phyloP scores from a whole-genome alignment of 2,888 invertebrate genomes.

The Melanotus villosus region DNA sequence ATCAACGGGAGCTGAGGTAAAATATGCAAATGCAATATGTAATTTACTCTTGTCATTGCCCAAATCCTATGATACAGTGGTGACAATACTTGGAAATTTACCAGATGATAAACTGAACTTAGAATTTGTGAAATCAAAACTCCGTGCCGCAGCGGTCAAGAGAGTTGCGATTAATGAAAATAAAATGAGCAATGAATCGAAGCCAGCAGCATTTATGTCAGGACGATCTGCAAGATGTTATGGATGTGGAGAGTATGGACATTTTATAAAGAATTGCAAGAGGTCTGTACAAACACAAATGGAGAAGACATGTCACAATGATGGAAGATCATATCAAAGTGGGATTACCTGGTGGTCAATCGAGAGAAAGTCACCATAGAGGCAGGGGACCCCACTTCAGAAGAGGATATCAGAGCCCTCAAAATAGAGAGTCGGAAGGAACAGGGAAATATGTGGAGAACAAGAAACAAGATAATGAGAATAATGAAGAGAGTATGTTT shows the following conservation, averaged over 20 bases:
- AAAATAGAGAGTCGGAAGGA: not conserved
- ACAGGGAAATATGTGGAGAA: not conserved
- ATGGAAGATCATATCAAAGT: not conserved
- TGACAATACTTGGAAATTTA: not conserved
- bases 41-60: constrained; percentile 37
- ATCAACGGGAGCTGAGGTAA: constrained; percentile 29
- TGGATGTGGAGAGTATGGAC: not conserved
- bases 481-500: not conserved
- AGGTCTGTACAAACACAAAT: not conserved
- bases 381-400: not conserved
- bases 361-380: too few relatives aligned
- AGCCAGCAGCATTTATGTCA: too few relatives aligned
- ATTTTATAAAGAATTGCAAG: not conserved
- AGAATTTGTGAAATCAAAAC: not conserved
- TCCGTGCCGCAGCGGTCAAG: not conserved
- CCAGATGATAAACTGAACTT: not conserved
- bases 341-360: not conserved
- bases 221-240: too few relatives aligned
- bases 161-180: not conserved
- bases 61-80: not conserved
- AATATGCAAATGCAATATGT: constrained; percentile 38
- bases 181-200: too few relatives aligned
- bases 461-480: not conserved
- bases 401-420: not conserved
- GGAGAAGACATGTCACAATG: not conserved